Evolutionary conservation across 2,888 invertebrate genomes (phyloP).

Genomic region (Malthinus seriepunctatus): DNA sequence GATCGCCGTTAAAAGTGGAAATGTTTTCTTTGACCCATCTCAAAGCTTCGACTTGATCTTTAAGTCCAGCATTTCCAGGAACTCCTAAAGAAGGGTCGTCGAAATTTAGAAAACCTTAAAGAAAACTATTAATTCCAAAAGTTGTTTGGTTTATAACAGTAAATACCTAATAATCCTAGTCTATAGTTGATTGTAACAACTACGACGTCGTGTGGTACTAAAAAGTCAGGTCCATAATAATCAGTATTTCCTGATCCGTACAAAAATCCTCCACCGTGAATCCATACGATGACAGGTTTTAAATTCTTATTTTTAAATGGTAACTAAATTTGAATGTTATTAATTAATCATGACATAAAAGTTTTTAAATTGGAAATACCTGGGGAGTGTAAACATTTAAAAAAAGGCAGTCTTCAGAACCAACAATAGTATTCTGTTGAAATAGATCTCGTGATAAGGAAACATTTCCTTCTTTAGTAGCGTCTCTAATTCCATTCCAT

Average conservation of each 20-base stretch:
- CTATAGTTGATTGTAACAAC: slow-evolving; percentile 34
- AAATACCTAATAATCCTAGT: slow-evolving; percentile 34
- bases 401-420: slow-evolving; percentile 40
- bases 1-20: slow-evolving; percentile 3
- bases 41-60: slow-evolving; percentile 14
- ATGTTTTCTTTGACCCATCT: slow-evolving; percentile 12
- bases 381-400: slow-evolving; percentile 39
- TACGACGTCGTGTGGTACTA: slow-evolving; percentile 30
- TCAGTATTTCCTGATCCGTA: slow-evolving; percentile 39
- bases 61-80: slow-evolving; percentile 16
- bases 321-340: too few relatives aligned
- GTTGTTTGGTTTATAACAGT: too few relatives aligned
- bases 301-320: neutral
- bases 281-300: slow-evolving; percentile 39
- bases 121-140: neutral
- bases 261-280: slow-evolving; percentile 38
- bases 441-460: slow-evolving; percentile 36
- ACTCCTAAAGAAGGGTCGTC: slow-evolving; percentile 8
- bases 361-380: too few relatives aligned
- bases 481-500: slow-evolving; percentile 50
- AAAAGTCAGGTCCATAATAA: slow-evolving; percentile 28
- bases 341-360: too few relatives aligned
- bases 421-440: neutral
- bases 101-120: slow-evolving; percentile 12
- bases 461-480: slow-evolving; percentile 40